Conservation (phyloP, 1,140 invertebrate genomes). For the Stenopsyche tienmushanensis region DNA sequence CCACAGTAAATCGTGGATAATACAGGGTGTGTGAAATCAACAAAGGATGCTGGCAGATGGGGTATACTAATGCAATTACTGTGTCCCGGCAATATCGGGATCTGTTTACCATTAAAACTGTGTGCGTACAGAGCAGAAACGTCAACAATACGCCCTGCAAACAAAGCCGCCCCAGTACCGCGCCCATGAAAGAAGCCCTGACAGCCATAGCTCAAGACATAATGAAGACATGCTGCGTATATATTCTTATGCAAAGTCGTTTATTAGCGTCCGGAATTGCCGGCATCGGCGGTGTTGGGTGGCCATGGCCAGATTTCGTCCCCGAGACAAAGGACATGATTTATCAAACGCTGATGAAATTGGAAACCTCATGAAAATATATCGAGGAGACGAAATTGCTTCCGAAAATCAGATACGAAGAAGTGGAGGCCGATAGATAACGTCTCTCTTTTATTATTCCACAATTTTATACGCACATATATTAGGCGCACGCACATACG, state of each 20-base stretch:
- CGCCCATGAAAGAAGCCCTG: too few relatives aligned
- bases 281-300: background rate
- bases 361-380: slow-evolving; percentile 10
- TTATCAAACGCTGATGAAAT: slow-evolving; percentile 13
- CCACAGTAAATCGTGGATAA: too few relatives aligned
- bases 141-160: too few relatives aligned
- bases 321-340: slow-evolving; percentile 22
- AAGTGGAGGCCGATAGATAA: background rate
- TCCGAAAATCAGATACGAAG: background rate
- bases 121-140: too few relatives aligned
- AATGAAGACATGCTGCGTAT: background rate
- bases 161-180: too few relatives aligned
- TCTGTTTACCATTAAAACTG: too few relatives aligned
- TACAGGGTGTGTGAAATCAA: too few relatives aligned
- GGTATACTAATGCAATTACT: too few relatives aligned
- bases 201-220: too few relatives aligned
- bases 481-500: background rate
- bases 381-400: background rate
- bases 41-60: too few relatives aligned
- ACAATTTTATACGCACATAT: background rate
- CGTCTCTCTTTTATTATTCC: background rate
- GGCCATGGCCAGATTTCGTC: background rate
- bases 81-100: too few relatives aligned
- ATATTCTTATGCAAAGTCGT: background rate
- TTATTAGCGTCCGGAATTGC: background rate